Base-by-base conservation (phyloP, 2,888 invertebrate genomes). In the Drosophila birchii region DNA sequence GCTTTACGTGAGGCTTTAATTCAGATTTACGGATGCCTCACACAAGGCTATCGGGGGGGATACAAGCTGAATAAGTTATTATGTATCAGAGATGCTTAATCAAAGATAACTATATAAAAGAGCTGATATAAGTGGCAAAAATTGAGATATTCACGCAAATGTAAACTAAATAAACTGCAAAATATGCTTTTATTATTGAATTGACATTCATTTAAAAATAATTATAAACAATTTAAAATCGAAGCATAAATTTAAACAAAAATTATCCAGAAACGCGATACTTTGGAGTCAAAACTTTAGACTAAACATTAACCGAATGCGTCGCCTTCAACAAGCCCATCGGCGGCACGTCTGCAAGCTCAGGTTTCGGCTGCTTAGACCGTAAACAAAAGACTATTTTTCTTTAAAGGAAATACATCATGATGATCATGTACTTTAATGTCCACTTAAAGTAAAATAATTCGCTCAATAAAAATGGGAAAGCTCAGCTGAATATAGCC, bases 1-100 rank as follows among this genome's bases (percentile, higher is more conserved):
- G 49, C 34, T 66, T 60, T 58, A 29, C 51, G 23, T 11, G 36
- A 41, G 61, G 32, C 70, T 83, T 83, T 75, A 80, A 80, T 62
- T 36, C 53, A n/a, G 51, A 51, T 61, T 57, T 47, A 18, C 38
- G 29, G 9, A 41, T 26, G n/a, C 1, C 18, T 7, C 12, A 26
- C 39, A 32, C 14, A 11, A 7, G 4, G 5, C 6, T 12, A 20
- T 12, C 5, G 41, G 16, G 11, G 18, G 41, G 41, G 1, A 5
- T 9, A 18, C 1, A 11, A 12, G 6, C 5, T 3, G 18, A 29
- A 18, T 18, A n/a, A 29, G 39, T n/a, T 29, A n/a, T 12, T 54
- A 26, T n/a, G 11, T 54, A 18, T 38, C 18, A n/a, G 6, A 20
- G 3, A 20, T 16, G 14, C 14, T n/a, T 3, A 16, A 5, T 43